A percentile compares a stretch with the other conserved stretches of the same genome.
Evolutionary conservation across 2,113 vertebrate species (phyloP).

Genomic region (Gambusia affinis): DNA sequence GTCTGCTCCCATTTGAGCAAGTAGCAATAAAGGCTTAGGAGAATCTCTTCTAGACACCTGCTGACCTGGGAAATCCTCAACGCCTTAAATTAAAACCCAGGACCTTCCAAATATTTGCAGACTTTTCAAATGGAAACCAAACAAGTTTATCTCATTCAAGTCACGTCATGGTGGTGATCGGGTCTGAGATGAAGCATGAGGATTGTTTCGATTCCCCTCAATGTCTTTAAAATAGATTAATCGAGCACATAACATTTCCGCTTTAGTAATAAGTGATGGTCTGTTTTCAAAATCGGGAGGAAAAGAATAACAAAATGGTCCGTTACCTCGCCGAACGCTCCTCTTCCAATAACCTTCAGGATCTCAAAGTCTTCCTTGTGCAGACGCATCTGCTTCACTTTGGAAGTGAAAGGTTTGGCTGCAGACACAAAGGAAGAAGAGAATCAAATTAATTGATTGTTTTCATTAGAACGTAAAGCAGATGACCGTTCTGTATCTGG

Average conservation of each 20-base stretch:
- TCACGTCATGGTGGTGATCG: no score
- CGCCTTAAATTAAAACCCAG: background rate
- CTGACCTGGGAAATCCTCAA: background rate
- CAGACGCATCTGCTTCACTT: conserved; percentile 98
- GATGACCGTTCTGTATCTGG: background rate
- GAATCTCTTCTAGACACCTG: background rate
- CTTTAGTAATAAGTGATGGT: background rate
- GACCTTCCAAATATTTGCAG: background rate
- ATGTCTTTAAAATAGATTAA: background rate
- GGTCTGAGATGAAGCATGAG: background rate
- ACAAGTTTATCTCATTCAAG: conserved; percentile 8
- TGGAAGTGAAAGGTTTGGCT: conserved; percentile 97
- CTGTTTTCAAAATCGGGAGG: background rate
- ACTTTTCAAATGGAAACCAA: background rate
- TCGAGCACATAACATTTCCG: background rate
- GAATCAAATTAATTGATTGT: background rate
- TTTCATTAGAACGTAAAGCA: background rate
- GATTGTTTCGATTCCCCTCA: background rate
- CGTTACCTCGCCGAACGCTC: conserved; percentile 97
- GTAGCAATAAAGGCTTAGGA: background rate
- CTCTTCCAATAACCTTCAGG: conserved; percentile 97
- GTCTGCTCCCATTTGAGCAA: conserved; percentile 9
- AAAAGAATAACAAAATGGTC: conserved; percentile 7
- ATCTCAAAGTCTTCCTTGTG: conserved; percentile 99
- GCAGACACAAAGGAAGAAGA: conserved; percentile 66